phyloP scores from a whole-genome alignment of 2,113 vertebrate genomes.

The Odontophorus gujanensis region DNA sequence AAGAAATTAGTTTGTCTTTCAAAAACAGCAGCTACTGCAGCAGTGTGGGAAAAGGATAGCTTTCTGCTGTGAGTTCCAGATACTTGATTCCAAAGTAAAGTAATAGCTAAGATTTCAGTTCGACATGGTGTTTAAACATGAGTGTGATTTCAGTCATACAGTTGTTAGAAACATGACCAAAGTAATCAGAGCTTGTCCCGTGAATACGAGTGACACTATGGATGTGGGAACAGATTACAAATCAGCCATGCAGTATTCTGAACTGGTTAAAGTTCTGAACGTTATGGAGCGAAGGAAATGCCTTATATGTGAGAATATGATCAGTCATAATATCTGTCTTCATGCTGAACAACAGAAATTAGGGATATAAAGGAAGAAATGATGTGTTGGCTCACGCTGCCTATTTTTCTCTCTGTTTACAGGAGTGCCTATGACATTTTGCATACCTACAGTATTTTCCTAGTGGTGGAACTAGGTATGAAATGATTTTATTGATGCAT shows the following conservation, averaged over 20 bases:
- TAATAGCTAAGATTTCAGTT: background rate
- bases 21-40: background rate
- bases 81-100: background rate
- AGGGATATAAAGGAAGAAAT: background rate
- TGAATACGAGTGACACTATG: background rate
- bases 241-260: background rate
- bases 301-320: background rate
- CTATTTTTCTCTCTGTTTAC: background rate
- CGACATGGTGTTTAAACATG: background rate
- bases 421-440: background rate
- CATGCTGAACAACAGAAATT: background rate
- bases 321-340: background rate
- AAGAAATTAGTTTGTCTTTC: background rate
- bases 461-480: background rate
- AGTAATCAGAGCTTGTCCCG: background rate
- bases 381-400: background rate
- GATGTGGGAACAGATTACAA: background rate
- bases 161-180: background rate
- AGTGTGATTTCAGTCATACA: background rate
- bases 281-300: background rate
- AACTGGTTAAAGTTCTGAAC: background rate
- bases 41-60: background rate
- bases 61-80: background rate
- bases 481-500: fast-evolving
- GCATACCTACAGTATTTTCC: no score